phyloP scores from a whole-genome alignment of 1,140 invertebrate species.

The Monomorium pharaonis region DNA sequence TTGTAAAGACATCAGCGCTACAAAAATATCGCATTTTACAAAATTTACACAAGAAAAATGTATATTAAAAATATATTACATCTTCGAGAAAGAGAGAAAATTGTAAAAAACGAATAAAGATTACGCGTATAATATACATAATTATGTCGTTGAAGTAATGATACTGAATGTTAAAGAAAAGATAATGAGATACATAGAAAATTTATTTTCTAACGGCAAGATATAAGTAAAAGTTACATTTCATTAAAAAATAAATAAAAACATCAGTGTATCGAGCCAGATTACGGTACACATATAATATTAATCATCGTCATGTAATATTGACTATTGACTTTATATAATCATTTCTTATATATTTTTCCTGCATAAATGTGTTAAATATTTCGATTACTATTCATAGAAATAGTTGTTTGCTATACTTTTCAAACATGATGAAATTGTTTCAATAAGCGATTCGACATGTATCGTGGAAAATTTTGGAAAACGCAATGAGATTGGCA shows the following conservation, averaged over 20 bases:
- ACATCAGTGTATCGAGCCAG: not conserved
- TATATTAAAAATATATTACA: constrained; percentile 43
- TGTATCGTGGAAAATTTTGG: constrained; percentile 6
- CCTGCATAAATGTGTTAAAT: constrained; percentile 20
- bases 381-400: constrained; percentile 37
- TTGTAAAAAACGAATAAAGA: not conserved
- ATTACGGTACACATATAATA: not conserved
- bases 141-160: constrained; percentile 1
- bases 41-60: constrained; percentile 12
- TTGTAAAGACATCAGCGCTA: not conserved
- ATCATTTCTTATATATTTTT: constrained; percentile 37
- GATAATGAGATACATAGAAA: not conserved
- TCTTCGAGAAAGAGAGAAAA: constrained; percentile 4
- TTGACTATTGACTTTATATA: constrained; percentile 54
- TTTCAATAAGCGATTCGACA: not conserved
- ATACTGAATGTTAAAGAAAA: not conserved
- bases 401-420: constrained; percentile 22
- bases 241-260: constrained; percentile 1
- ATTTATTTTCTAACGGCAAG: not conserved
- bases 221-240: constrained; percentile 1
- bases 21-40: constrained; percentile 36
- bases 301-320: constrained; percentile 44
- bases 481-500: constrained; percentile 17
- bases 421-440: constrained; percentile 14
- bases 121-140: not conserved